These are phyloP conservation scores for Beroe ovata DNA, from an alignment of 37 sponge, comb jelly and placozoan genomes.

Conservation along the genomic window DNA sequence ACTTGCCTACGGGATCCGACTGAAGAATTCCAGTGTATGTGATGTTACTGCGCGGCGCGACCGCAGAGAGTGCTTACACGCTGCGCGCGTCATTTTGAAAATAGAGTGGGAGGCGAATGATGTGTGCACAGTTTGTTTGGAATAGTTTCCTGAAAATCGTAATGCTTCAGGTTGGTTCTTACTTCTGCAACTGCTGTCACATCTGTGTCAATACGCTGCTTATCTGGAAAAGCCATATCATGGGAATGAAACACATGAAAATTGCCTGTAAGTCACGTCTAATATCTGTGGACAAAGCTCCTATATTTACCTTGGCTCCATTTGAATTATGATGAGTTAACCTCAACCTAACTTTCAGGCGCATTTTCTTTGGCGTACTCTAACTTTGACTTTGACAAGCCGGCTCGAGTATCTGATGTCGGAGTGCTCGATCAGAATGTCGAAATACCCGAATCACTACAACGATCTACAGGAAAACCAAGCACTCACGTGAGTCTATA, in stretches of 20 bases:
- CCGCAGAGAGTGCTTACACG: too few relatives aligned
- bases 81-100: too few relatives aligned
- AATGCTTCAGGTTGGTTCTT: constrained; percentile 36
- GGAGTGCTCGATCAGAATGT: constrained; percentile 64
- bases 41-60: background rate
- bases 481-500: constrained; percentile 19
- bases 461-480: constrained; percentile 6
- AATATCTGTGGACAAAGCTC: too few relatives aligned
- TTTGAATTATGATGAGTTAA: too few relatives aligned
- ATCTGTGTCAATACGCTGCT: constrained; percentile 57
- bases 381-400: constrained; percentile 61
- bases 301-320: too few relatives aligned
- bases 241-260: constrained; percentile 51
- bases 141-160: too few relatives aligned
- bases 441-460: background rate
- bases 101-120: background rate
- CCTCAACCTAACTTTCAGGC: constrained; percentile 1
- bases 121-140: background rate
- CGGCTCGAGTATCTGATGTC: constrained; percentile 8
- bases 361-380: constrained; percentile 51
- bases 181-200: constrained; percentile 65
- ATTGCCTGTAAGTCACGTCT: constrained; percentile 22
- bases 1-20: constrained; percentile 51
- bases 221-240: constrained; percentile 58
- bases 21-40: background rate